Evolutionary conservation across 2,113 vertebrate genomes (phyloP).

Genomic region (Syngnathoides biaculeatus): DNA sequence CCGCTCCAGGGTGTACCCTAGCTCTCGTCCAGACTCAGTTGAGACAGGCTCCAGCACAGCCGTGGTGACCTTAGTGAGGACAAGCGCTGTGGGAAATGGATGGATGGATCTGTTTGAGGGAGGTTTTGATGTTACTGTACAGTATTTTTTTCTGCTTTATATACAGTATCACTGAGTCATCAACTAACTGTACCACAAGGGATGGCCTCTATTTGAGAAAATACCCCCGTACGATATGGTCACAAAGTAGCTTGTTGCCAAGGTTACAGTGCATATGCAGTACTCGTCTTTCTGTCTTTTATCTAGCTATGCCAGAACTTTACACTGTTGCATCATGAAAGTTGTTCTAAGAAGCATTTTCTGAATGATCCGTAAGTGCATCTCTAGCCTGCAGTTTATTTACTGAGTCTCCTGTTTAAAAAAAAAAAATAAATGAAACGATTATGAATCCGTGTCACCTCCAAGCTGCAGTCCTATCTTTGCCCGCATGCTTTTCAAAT

Average conservation of each 20-base stretch:
- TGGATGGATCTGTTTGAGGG: too few relatives aligned
- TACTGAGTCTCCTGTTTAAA: background rate
- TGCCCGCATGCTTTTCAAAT: slow-evolving; percentile 1
- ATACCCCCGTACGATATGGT: slow-evolving; percentile 1
- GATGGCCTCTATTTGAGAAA: background rate
- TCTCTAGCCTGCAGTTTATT: slow-evolving; percentile 1
- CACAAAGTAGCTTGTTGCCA: slow-evolving; percentile 42
- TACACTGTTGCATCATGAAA: background rate
- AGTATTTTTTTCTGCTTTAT: too few relatives aligned
- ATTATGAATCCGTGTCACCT: slow-evolving; percentile 24
- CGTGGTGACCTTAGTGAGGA: too few relatives aligned
- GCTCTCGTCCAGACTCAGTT: too few relatives aligned
- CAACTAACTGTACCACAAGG: background rate
- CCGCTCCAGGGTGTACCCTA: too few relatives aligned
- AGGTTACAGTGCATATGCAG: slow-evolving; percentile 47
- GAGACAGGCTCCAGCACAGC: too few relatives aligned
- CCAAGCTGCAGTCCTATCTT: slow-evolving; percentile 7
- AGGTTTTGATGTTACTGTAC: too few relatives aligned
- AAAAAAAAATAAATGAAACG: slow-evolving; percentile 13
- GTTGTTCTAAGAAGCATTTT: background rate
- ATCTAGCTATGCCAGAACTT: background rate
- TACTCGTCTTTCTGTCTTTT: too few relatives aligned
- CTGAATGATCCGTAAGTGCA: background rate
- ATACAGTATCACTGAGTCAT: background rate
- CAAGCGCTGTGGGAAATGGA: too few relatives aligned